Evolutionary conservation across 2,797 vertebrate genomes (phyloP), one percentile per base, ranked within the genome.

Genomic region (Tarsius wallacei): DNA sequence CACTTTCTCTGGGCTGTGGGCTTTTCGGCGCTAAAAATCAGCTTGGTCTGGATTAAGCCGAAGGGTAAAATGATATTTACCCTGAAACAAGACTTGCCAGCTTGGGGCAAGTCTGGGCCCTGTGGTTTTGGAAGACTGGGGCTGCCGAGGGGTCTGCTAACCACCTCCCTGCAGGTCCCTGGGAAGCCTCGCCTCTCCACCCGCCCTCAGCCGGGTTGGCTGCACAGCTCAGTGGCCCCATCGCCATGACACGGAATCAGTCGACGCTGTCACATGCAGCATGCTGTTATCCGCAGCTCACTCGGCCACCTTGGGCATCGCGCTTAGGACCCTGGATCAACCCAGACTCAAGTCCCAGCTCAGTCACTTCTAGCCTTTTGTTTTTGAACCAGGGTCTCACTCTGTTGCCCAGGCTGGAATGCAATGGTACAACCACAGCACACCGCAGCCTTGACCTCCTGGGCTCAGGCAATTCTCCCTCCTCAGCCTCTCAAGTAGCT

Each of bases 1-100:
- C 55, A 57, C 88, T 83, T 89, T 51, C 78, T 47, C 74, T 24
- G 22, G 55, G 64, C 31, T 31, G 15, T 6, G 5, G 47, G 74
- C 28, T 71, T 84, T 95, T 70, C 3, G 0, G 53, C 47, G 74
- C 87, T 68, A 74, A 83, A 57, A 87, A 92, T 91, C 33, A 55
- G 77, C 82, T 81, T 53, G 59, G 91, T 95, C 95, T 93, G 90
- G n/a, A 94, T 97, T 91, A 55, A 91, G 10, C 36, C 90, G 28
- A 63, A 93, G 89, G 77, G 93, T 90, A 47, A 71, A 96, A 71
- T 90, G 96, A 64, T 90, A 90, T 83, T 98, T 93, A 76, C 73
- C 83, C 93, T 95, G 91, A 90, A 94, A 96, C 26, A 70, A 12
- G 19, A 36, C 51, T 64, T 64, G n/a, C 64, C 36, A 68, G 80